Conservation (phyloP, 2,113 vertebrate genomes). For the Colossoma macropomum region DNA sequence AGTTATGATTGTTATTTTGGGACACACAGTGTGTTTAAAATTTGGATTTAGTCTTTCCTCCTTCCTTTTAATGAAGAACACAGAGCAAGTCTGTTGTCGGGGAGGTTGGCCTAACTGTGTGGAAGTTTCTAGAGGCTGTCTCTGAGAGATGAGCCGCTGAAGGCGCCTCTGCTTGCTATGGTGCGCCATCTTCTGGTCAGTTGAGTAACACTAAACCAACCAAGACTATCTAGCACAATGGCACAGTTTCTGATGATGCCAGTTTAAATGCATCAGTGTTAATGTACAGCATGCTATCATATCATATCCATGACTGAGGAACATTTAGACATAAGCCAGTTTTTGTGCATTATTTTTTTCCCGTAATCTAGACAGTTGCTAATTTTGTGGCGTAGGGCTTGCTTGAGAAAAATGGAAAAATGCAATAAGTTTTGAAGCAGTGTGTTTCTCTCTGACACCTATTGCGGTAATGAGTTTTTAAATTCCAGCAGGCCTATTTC, state of each 20-base stretch:
- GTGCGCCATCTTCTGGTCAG: slow-evolving; percentile 71
- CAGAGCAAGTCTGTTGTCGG: neutral
- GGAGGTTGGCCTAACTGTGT: slow-evolving; percentile 25
- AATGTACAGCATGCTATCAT: neutral
- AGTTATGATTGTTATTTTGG: neutral
- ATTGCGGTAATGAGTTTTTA: slow-evolving; percentile 29
- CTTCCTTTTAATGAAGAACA: neutral
- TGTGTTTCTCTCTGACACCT: slow-evolving; percentile 7
- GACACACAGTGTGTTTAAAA: neutral
- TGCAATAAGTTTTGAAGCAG: slow-evolving; percentile 19
- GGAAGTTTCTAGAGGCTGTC: slow-evolving; percentile 48
- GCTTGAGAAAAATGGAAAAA: neutral
- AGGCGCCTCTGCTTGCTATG: slow-evolving; percentile 55
- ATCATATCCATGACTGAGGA: too few species aligned
- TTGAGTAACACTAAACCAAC: slow-evolving; percentile 33
- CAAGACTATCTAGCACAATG: neutral
- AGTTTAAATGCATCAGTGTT: neutral
- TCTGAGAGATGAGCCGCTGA: neutral
- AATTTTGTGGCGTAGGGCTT: neutral
- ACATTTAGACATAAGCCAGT: too few species aligned
- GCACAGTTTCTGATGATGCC: neutral
- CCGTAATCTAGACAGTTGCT: neutral
- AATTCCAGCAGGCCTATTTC: slow-evolving; percentile 31
- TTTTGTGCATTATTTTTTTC: neutral
- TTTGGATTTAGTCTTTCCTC: neutral